These are phyloP conservation scores for Perizoma affinitatum DNA, from an alignment of 2,888 invertebrate species.

Conservation along the genomic window DNA sequence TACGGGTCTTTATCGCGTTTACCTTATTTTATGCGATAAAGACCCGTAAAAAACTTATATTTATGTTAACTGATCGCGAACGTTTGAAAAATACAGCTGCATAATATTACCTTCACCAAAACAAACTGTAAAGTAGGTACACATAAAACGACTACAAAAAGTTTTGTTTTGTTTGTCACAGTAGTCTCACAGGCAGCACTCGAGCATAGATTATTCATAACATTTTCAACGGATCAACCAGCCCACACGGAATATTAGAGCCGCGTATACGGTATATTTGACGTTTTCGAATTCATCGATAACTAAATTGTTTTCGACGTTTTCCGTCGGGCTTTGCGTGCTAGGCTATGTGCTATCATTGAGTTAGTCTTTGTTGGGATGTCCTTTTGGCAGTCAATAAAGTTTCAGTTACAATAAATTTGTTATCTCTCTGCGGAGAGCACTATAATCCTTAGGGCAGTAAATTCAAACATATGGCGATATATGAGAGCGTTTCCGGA, in stretches of 20 bases:
- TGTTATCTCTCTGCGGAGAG: background rate
- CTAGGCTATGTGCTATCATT: slow-evolving; percentile 35
- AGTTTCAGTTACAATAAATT: slow-evolving; percentile 3
- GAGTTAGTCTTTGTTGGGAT: slow-evolving; percentile 33
- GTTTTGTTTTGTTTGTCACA: slow-evolving; percentile 18
- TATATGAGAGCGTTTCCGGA: no score
- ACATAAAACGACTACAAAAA: slow-evolving; percentile 6
- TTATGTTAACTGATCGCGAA: no score
- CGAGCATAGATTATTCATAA: slow-evolving; percentile 76
- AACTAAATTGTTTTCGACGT: slow-evolving; percentile 75
- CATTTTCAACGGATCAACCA: slow-evolving; percentile 72
- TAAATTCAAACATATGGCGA: no score
- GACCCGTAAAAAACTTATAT: no score
- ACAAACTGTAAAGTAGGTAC: no score
- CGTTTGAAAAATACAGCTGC: no score
- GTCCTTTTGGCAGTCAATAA: slow-evolving; percentile 15
- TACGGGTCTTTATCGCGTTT: no score
- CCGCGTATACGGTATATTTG: slow-evolving; percentile 50
- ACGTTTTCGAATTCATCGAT: slow-evolving; percentile 72
- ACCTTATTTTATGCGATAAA: no score
- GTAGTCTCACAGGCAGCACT: slow-evolving; percentile 47
- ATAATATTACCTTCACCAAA: no score
- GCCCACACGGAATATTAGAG: slow-evolving; percentile 81
- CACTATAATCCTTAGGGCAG: background rate
- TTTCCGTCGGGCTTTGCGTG: slow-evolving; percentile 40